phyloP scores from a whole-genome alignment of 2,113 vertebrate genomes.

The Rhea americana region DNA sequence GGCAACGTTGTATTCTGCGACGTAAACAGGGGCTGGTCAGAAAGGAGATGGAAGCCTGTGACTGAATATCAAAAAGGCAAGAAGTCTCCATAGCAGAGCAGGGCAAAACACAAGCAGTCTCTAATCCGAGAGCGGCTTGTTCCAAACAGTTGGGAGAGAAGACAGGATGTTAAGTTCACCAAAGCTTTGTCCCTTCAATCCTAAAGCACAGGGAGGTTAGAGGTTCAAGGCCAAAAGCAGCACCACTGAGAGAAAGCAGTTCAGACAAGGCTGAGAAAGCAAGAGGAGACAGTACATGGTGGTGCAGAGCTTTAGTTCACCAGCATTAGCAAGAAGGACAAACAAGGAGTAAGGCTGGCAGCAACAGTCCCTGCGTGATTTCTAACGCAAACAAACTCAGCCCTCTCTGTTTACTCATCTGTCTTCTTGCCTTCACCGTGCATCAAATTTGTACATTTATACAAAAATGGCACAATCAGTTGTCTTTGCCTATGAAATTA shows the following conservation, averaged over 20 bases:
- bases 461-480: not conserved
- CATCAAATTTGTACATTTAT: accelerated
- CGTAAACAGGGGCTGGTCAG: constrained; percentile 83
- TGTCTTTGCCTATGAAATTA: accelerated
- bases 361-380: not conserved
- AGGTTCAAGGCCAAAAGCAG: not conserved
- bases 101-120: not conserved
- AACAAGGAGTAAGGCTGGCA: not conserved
- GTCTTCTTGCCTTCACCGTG: accelerated
- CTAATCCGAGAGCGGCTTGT: not conserved
- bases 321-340: not conserved
- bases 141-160: not conserved
- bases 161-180: not conserved
- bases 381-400: not conserved
- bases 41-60: constrained; percentile 65
- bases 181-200: not conserved
- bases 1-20: constrained; percentile 84
- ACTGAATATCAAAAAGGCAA: constrained; percentile 76
- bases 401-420: not conserved
- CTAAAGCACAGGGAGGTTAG: not conserved
- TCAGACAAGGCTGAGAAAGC: not conserved
- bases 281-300: not conserved
- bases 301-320: not conserved
- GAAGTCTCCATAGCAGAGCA: constrained; percentile 16
- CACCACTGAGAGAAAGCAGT: not conserved